phyloP scores from a whole-genome alignment of 2,113 vertebrate species.

The Trichomycterus rosablanca region DNA sequence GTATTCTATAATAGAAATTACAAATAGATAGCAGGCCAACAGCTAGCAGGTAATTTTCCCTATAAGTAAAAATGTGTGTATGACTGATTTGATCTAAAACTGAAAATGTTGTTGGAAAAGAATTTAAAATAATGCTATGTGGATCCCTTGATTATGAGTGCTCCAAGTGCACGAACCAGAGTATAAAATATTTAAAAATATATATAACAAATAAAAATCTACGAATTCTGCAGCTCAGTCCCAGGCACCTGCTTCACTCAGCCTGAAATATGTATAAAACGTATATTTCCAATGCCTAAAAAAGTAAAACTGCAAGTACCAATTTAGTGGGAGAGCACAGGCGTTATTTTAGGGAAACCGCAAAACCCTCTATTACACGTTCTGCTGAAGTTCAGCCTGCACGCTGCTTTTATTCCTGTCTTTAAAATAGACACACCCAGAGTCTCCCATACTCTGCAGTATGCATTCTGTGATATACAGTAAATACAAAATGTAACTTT shows the following conservation, averaged over 20 bases:
- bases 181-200: too few relatives aligned
- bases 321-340: constrained; percentile 66
- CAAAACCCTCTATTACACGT: constrained; percentile 63
- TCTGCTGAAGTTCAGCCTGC: constrained; percentile 52
- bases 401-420: constrained; percentile 57
- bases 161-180: too few relatives aligned
- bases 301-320: constrained; percentile 44
- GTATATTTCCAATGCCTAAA: background rate
- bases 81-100: too few relatives aligned
- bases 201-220: too few relatives aligned
- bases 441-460: constrained; percentile 39
- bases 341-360: constrained; percentile 68
- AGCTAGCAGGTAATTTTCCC: too few relatives aligned
- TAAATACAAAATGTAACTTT: background rate
- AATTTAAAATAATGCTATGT: too few relatives aligned
- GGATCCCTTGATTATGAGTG: too few relatives aligned
- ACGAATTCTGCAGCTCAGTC: too few relatives aligned
- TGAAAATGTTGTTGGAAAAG: too few relatives aligned
- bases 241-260: constrained; percentile 27
- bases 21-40: too few relatives aligned
- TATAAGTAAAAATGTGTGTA: too few relatives aligned
- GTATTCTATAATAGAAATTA: too few relatives aligned
- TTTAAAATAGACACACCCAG: constrained; percentile 58
- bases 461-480: background rate
- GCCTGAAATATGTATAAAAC: background rate